These are phyloP conservation scores for Acipenser oxyrinchus DNA, from an alignment of 2,797 vertebrate genomes.

Conservation along the genomic window DNA sequence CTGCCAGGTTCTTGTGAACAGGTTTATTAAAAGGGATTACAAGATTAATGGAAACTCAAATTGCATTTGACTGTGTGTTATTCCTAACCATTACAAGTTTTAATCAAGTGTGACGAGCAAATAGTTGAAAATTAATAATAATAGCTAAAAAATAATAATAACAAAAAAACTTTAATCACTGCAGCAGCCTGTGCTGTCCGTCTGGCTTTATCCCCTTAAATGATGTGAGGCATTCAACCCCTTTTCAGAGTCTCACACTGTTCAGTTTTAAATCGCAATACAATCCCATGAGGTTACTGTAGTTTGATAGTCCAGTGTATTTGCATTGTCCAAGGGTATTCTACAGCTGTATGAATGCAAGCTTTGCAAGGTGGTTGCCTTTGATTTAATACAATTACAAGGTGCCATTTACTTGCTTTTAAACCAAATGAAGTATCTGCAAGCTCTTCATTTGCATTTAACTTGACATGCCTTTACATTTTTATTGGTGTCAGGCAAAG, in stretches of 20 bases:
- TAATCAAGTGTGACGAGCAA: background rate
- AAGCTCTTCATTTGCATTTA: no score
- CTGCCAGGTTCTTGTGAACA: background rate
- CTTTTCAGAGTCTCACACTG: no score
- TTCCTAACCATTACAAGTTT: background rate
- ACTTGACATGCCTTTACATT: no score
- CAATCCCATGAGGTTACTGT: no score
- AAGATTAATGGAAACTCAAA: constrained; percentile 1
- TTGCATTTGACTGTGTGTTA: background rate
- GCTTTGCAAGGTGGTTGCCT: no score
- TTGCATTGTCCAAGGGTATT: no score
- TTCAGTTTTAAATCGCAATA: no score
- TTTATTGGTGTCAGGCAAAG: no score
- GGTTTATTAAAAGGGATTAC: constrained; percentile 1
- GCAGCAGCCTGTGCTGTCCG: background rate
- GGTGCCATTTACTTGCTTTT: constrained; percentile 26
- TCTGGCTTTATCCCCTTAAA: no score
- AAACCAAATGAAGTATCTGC: constrained; percentile 31
- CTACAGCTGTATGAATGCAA: no score
- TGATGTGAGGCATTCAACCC: no score
- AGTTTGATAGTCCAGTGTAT: no score
- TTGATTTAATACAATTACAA: background rate
- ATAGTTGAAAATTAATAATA: background rate
- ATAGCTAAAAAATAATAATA: background rate
- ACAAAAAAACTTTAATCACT: background rate